Evolutionary conservation across 2,113 vertebrate genomes (phyloP).

Genomic region (Paramormyrops kingsleyae): DNA sequence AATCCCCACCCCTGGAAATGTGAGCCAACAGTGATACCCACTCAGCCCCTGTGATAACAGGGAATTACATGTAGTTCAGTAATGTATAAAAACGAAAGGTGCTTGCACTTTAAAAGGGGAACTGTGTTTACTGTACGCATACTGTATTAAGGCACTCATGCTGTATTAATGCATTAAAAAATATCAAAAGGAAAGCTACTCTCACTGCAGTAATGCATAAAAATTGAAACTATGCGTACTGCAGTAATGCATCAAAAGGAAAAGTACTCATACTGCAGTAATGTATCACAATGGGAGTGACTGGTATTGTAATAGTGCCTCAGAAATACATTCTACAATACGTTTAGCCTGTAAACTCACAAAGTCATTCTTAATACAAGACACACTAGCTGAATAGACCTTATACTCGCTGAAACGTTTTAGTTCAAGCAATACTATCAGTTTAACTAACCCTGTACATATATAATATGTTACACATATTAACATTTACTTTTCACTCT

Average conservation of each 20-base stretch:
- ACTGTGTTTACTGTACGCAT: neutral
- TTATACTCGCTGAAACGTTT: neutral
- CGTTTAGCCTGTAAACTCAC: neutral
- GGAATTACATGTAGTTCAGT: neutral
- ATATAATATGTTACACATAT: constrained; percentile 15
- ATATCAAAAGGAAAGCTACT: neutral
- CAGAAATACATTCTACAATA: neutral
- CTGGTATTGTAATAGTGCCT: neutral
- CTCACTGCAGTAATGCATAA: neutral
- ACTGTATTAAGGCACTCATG: neutral
- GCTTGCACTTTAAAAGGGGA: neutral
- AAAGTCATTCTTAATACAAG: neutral
- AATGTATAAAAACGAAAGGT: neutral
- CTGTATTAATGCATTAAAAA: neutral
- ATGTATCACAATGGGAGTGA: neutral
- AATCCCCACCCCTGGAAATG: neutral
- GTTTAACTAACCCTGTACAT: neutral
- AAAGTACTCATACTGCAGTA: neutral
- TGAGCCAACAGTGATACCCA: neutral
- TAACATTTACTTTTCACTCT: constrained; percentile 31
- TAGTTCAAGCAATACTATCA: neutral
- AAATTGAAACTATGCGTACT: neutral
- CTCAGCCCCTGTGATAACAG: neutral
- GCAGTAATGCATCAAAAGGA: neutral
- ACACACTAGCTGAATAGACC: neutral